Percentiles rank a stretch among this genome's conserved stretches.
These are phyloP conservation scores for Hippocampus barbouri DNA, from an alignment of 2,113 vertebrate genomes.

Conservation along the genomic window DNA sequence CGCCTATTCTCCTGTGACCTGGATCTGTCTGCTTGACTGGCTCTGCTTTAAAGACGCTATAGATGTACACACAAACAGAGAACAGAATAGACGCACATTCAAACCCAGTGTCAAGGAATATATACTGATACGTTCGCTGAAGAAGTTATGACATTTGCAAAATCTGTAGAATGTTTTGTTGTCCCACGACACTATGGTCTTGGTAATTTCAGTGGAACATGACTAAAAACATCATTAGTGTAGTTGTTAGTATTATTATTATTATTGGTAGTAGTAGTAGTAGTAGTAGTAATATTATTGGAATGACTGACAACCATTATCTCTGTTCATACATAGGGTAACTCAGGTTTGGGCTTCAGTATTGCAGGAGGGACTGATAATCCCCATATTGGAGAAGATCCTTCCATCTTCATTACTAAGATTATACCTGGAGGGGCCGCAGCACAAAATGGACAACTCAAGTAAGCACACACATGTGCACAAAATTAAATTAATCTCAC, in stretches of 20 bases:
- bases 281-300: not conserved
- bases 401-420: slow-evolving; percentile 98
- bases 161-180: not conserved
- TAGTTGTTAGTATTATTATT: not conserved
- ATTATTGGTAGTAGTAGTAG: not conserved
- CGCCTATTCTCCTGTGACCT: slow-evolving; percentile 68
- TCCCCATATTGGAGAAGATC: slow-evolving; percentile 96
- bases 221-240: not conserved
- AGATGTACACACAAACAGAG: slow-evolving; percentile 39
- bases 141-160: not conserved
- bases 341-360: slow-evolving; percentile 97
- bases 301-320: not conserved
- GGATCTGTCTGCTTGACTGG: slow-evolving; percentile 67
- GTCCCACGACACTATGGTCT: not conserved
- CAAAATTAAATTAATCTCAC: not conserved
- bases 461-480: slow-evolving; percentile 65
- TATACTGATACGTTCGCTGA: not conserved
- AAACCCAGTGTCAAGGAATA: slow-evolving; percentile 22
- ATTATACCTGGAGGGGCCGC: slow-evolving; percentile 96
- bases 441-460: slow-evolving; percentile 91
- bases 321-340: slow-evolving; percentile 75
- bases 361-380: slow-evolving; percentile 98
- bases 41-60: slow-evolving; percentile 58
- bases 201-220: not conserved
- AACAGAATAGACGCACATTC: slow-evolving; percentile 18